Base-by-base conservation (phyloP, 2,888 invertebrate species). In the Emmelina monodactyla region DNA sequence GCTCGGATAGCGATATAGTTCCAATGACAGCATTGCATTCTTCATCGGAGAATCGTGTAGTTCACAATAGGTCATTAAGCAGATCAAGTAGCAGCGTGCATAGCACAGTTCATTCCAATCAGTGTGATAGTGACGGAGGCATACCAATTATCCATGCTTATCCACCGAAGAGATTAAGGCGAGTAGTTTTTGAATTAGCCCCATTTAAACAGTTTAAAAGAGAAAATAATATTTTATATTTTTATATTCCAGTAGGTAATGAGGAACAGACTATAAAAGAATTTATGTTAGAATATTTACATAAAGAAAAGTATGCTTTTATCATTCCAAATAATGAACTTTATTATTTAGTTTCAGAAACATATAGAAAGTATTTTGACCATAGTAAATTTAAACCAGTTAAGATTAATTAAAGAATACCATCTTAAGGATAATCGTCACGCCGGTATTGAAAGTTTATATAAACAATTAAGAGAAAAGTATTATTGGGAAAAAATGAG, bases 261-360 rank as follows among this genome's bases (percentile, higher is more conserved):
- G 12, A 31, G 4, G 39, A 39, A 22, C 32, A 34, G 14, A 12
- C 11, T 5, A 37, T 39, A 19, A 39, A 37, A 39, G 34, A 39
- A 37, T 34, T 34, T 14, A 39, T 37, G 36, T 29, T 39, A 30
- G 39, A 39, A 34, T 40, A 39, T 35, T 33, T 39, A 32, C 15
- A 25, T 2, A 12, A 31, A 1, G 35, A 40, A 40, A 37, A 35
- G 22, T 40, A 40, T 29, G 40, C 35, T 6, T 40, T 33, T 32
- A 39, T 39, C 16, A 35, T 38, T 16, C 39, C 39, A n/a, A 39
- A 39, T 25, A 34, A 39, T 7, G 39, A 37, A 6, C 25, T 39
- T 32, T 38, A 25, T 35, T 35, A 16, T 30, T 15, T 16, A 38
- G 16, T 38, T 11, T 35, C 38, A 2, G 32, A 35, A 35, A 15